These are phyloP conservation scores for Bombus huntii DNA, from an alignment of 1,140 invertebrate species.

Conservation along the genomic window DNA sequence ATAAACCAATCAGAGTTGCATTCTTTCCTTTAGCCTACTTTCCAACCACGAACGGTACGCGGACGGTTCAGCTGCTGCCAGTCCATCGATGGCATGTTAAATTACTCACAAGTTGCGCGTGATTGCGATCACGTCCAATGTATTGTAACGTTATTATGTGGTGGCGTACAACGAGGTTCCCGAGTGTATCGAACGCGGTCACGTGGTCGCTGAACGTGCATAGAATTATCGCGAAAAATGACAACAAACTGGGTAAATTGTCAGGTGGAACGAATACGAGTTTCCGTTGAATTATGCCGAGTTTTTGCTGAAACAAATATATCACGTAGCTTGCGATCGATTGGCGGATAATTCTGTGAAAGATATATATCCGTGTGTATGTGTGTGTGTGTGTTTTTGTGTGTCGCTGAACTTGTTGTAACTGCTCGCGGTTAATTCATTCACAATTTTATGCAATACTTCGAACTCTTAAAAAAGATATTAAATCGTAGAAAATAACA, in stretches of 20 bases:
- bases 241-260: conserved; percentile 1
- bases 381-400: rapidly evolving
- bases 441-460: not conserved
- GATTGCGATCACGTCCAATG: not conserved
- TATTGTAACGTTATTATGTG: conserved; percentile 33
- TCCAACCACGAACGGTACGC: not conserved
- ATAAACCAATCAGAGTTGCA: not conserved
- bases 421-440: not conserved
- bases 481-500: not conserved
- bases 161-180: not conserved
- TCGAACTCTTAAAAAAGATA: not conserved
- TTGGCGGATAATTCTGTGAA: not conserved
- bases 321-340: not conserved
- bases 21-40: not conserved
- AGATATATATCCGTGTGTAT: not conserved
- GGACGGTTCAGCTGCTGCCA: not conserved
- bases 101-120: conserved; percentile 8
- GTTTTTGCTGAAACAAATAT: not conserved
- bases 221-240: conserved; percentile 3
- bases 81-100: conserved; percentile 33
- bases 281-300: not conserved
- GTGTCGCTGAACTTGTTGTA: not conserved
- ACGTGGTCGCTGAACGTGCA: not conserved
- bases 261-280: not conserved
- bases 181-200: conserved; percentile 6